A percentile compares a stretch with the other conserved stretches of the same genome.
phyloP scores from a whole-genome alignment of 2,113 vertebrate species.

The Saccopteryx bilineata region DNA sequence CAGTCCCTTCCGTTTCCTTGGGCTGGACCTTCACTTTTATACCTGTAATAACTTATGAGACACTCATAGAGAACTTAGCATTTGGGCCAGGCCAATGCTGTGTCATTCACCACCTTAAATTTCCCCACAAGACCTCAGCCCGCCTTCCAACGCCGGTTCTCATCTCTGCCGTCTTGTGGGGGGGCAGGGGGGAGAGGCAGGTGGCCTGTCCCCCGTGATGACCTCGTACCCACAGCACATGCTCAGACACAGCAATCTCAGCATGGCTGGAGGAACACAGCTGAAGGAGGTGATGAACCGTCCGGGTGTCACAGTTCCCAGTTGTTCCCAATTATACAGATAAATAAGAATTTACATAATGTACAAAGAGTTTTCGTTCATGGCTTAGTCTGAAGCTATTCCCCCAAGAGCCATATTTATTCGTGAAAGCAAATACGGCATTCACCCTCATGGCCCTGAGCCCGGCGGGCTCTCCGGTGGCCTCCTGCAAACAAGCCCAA shows the following conservation, averaged over 20 bases:
- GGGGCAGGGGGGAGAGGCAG: background rate
- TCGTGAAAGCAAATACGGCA: constrained; percentile 17
- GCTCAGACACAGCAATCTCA: background rate
- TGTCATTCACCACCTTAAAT: constrained; percentile 58
- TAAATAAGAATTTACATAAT: constrained; percentile 77
- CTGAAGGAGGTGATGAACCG: background rate
- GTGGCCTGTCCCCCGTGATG: background rate
- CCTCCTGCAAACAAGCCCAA: background rate
- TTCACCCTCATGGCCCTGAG: constrained; percentile 30
- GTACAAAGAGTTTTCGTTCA: constrained; percentile 69
- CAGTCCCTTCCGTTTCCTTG: constrained; percentile 63
- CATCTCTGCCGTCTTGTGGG: background rate
- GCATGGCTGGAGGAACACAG: background rate
- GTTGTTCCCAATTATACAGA: constrained; percentile 79
- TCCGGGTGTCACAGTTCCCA: constrained; percentile 56
- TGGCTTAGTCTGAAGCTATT: constrained; percentile 61
- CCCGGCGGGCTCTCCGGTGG: background rate
- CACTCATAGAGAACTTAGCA: constrained; percentile 75
- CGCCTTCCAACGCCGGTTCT: background rate
- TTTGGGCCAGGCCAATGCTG: constrained; percentile 75
- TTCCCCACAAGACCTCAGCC: background rate
- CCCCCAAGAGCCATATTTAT: constrained; percentile 64
- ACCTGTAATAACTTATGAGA: constrained; percentile 84
- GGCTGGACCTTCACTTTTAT: constrained; percentile 67
- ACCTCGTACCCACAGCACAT: background rate